A percentile compares a stretch with the other conserved stretches of the same genome.
Evolutionary conservation across 2,113 vertebrate genomes (phyloP).

Genomic region (Glaucomys volans): DNA sequence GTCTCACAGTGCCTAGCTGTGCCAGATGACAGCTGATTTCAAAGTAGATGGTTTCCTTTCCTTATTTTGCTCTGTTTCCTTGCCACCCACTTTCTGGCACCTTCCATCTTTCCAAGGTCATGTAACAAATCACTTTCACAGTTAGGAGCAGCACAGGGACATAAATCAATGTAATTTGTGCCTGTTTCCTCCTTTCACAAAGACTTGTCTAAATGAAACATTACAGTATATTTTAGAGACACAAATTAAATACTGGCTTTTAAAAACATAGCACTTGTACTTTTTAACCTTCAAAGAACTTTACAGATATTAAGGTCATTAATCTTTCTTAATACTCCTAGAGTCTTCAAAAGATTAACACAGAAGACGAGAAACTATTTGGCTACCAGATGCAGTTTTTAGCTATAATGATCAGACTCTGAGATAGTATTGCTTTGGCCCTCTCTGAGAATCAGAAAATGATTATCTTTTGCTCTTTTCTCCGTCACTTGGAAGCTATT

Average conservation of each 20-base stretch:
- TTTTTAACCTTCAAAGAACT: conserved; percentile 65
- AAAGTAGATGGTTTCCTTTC: not conserved
- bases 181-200: conserved; percentile 51
- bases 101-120: conserved; percentile 38
- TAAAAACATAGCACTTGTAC: conserved; percentile 22
- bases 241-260: conserved; percentile 53
- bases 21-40: not conserved
- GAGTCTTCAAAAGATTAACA: conserved; percentile 41
- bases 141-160: not conserved
- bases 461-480: not conserved
- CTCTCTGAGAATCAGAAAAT: not conserved
- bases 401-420: not conserved
- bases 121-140: conserved; percentile 50
- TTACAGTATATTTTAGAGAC: conserved; percentile 33
- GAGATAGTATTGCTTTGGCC: not conserved
- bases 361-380: not conserved
- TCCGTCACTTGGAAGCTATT: not conserved
- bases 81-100: not conserved
- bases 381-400: not conserved
- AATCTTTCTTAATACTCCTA: conserved; percentile 37
- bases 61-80: not conserved
- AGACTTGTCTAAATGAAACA: conserved; percentile 52
- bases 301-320: conserved; percentile 39
- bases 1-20: not conserved
- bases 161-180: conserved; percentile 47